Conservation (phyloP, 2,888 invertebrate species). For the Flexamia atlantica region DNA sequence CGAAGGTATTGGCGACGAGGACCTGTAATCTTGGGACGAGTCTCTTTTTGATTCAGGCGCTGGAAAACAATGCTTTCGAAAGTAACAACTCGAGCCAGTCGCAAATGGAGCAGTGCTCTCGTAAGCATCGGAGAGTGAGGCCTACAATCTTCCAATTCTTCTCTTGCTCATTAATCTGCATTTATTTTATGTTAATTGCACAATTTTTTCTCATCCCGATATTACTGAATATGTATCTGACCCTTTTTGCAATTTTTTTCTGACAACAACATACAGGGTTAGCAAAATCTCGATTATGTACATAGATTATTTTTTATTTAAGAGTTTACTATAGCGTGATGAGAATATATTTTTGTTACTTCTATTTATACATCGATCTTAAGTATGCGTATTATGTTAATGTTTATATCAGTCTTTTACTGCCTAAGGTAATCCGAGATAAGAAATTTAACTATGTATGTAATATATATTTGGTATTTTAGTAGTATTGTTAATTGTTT, state of each 20-base stretch:
- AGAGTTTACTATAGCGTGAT: slow-evolving; percentile 1
- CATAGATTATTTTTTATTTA: slow-evolving; percentile 10
- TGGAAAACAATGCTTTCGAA: slow-evolving; percentile 96
- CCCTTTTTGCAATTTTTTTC: background rate
- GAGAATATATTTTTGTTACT: slow-evolving; percentile 46
- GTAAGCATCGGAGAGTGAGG: no score
- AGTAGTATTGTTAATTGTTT: background rate
- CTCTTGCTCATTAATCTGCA: slow-evolving; percentile 13
- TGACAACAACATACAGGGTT: background rate
- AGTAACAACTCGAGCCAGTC: no score
- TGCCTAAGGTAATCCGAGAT: slow-evolving; percentile 2
- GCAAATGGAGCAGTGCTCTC: no score
- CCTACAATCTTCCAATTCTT: no score
- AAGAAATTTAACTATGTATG: background rate
- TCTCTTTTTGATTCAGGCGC: slow-evolving; percentile 72
- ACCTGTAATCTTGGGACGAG: slow-evolving; percentile 78
- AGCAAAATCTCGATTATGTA: slow-evolving; percentile 15
- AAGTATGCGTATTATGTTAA: slow-evolving; percentile 24
- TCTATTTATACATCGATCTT: slow-evolving; percentile 32
- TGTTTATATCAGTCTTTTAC: background rate
- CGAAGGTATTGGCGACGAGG: slow-evolving; percentile 97
- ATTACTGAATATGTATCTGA: background rate
- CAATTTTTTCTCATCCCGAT: background rate
- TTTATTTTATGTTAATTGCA: slow-evolving; percentile 2
- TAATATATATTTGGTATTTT: background rate